Evolutionary conservation across 2,888 invertebrate species (phyloP).

Genomic region (Monopis laevigella): DNA sequence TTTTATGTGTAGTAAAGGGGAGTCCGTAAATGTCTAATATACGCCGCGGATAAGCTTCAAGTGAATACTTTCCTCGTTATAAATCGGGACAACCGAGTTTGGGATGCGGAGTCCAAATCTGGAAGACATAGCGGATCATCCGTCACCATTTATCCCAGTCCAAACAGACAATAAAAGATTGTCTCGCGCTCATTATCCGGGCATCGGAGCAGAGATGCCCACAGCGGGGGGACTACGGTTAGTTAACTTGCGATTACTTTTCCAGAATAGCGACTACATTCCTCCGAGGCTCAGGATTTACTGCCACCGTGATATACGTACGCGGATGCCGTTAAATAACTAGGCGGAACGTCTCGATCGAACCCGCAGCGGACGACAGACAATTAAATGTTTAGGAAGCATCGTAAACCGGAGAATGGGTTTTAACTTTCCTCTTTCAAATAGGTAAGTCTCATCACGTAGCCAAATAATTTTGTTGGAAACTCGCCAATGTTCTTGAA

Average conservation of each 20-base stretch:
- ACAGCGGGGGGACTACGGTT: conserved; percentile 28
- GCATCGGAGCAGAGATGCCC: conserved; percentile 28
- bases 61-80: conserved; percentile 23
- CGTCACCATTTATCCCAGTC: conserved; percentile 58
- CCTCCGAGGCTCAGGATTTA: conserved; percentile 19
- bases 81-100: conserved; percentile 34
- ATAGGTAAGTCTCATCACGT: conserved; percentile 10
- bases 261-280: conserved; percentile 20
- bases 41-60: conserved; percentile 13
- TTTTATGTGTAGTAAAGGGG: conserved; percentile 29
- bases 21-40: conserved; percentile 29
- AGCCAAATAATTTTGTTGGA: conserved; percentile 25
- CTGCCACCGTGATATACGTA: conserved; percentile 19
- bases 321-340: background rate
- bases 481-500: conserved; percentile 24
- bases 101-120: conserved; percentile 41
- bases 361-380: background rate
- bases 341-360: background rate
- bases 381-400: conserved; percentile 3
- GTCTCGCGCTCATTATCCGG: conserved; percentile 44
- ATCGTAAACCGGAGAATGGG: conserved; percentile 4
- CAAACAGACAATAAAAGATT: conserved; percentile 53
- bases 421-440: conserved; percentile 9
- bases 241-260: conserved; percentile 36
- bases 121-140: conserved; percentile 42